phyloP scores from a whole-genome alignment of 2,113 vertebrate species.

The Python bivittatus region DNA sequence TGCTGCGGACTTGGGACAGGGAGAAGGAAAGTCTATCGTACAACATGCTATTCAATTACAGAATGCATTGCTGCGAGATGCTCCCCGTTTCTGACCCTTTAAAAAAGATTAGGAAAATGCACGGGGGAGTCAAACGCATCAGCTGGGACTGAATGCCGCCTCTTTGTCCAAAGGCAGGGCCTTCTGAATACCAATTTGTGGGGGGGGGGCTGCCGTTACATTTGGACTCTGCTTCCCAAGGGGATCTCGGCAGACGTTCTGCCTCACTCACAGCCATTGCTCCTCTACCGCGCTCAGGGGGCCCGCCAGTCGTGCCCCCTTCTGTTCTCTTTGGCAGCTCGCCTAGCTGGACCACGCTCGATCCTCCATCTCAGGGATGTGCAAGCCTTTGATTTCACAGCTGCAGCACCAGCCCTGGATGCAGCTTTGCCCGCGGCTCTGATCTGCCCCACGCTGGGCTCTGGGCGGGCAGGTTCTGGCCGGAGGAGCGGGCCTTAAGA shows the following conservation, averaged over 20 bases:
- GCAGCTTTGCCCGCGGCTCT: neutral
- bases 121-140: neutral
- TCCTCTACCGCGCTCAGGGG: too few species aligned
- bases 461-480: neutral
- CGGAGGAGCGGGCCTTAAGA: neutral
- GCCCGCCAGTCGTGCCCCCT: too few species aligned
- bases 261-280: too few species aligned
- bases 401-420: neutral
- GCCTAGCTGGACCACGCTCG: too few species aligned
- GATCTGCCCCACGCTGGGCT: neutral
- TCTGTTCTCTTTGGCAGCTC: too few species aligned
- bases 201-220: too few species aligned
- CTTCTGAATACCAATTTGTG: too few species aligned
- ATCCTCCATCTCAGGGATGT: too few species aligned
- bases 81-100: neutral
- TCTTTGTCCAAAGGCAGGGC: too few species aligned
- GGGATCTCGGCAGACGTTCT: too few species aligned
- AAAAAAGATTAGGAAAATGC: neutral
- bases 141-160: too few species aligned
- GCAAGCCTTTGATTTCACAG: neutral
- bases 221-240: too few species aligned
- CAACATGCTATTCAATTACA: neutral
- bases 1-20: neutral
- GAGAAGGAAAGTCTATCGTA: neutral
- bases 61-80: rapidly evolving